These are phyloP conservation scores for Geotrupes spiniger DNA, from an alignment of 2,888 invertebrate species.

Conservation along the genomic window DNA sequence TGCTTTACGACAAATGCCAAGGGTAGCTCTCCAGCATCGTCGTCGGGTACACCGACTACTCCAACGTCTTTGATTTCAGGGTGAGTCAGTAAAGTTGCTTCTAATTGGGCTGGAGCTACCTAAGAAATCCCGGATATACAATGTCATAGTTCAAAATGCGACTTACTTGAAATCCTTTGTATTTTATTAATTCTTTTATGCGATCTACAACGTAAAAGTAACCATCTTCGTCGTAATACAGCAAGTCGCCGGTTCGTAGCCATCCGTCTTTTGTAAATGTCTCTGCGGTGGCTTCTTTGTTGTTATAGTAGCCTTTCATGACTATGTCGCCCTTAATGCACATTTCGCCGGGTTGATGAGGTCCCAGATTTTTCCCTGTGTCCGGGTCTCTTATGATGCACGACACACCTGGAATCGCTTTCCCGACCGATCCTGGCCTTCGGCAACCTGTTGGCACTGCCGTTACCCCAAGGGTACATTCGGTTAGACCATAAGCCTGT, in stretches of 20 bases:
- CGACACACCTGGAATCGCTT: slow-evolving; percentile 58
- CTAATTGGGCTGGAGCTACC: slow-evolving; percentile 80
- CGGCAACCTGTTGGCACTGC: slow-evolving; percentile 39
- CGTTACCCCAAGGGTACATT: slow-evolving; percentile 61
- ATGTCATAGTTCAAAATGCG: not conserved
- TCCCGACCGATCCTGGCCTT: slow-evolving; percentile 63
- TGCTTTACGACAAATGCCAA: slow-evolving; percentile 72
- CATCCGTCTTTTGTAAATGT: slow-evolving; percentile 72
- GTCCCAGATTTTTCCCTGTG: slow-evolving; percentile 61
- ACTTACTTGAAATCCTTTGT: slow-evolving; percentile 73
- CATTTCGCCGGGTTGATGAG: slow-evolving; percentile 71
- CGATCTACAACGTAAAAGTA: slow-evolving; percentile 81
- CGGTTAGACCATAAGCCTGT: slow-evolving; percentile 77
- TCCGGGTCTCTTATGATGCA: slow-evolving; percentile 63
- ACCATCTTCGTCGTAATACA: slow-evolving; percentile 73
- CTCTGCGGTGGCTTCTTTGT: slow-evolving; percentile 60
- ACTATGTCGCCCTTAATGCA: slow-evolving; percentile 72
- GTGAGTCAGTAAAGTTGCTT: slow-evolving; percentile 72
- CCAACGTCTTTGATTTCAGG: slow-evolving; percentile 73
- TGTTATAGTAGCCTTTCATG: slow-evolving; percentile 64
- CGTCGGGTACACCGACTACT: slow-evolving; percentile 77
- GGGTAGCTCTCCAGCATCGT: slow-evolving; percentile 72
- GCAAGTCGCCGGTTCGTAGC: slow-evolving; percentile 78
- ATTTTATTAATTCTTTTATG: slow-evolving; percentile 87
- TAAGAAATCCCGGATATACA: slow-evolving; percentile 3